Conservation (phyloP, 2,113 vertebrate species). For the Peromyscus maniculatus region DNA sequence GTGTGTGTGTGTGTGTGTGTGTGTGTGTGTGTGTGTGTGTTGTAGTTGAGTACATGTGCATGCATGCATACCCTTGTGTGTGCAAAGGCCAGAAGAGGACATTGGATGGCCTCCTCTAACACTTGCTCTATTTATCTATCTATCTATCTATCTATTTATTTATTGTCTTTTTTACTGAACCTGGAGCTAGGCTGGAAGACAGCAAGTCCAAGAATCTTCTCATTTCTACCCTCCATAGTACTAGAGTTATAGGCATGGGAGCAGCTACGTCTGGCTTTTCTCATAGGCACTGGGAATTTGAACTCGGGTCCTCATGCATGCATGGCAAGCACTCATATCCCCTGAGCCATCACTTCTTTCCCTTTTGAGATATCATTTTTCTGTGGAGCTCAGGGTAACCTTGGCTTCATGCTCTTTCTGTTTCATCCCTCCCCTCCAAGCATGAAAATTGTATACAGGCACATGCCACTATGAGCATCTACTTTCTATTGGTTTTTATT, state of each 20-base stretch:
- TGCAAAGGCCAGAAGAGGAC: background rate
- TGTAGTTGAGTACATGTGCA: background rate
- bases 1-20: background rate
- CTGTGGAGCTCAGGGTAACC: background rate
- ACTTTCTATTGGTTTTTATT: conserved; percentile 57
- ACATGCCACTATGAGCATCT: background rate
- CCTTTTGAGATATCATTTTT: background rate
- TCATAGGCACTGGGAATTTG: background rate
- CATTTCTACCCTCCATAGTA: background rate
- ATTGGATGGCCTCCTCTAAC: background rate
- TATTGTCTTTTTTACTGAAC: background rate
- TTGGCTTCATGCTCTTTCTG: background rate
- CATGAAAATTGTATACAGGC: background rate
- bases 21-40: background rate
- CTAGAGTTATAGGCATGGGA: background rate
- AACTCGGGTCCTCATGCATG: background rate
- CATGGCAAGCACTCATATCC: background rate
- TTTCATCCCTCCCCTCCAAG: background rate
- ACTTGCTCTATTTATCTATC: background rate
- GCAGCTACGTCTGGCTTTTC: background rate
- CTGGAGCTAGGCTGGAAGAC: background rate
- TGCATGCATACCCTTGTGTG: background rate
- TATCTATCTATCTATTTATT: background rate
- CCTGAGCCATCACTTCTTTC: background rate
- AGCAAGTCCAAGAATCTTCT: background rate